Evolutionary conservation across 2,888 invertebrate species (phyloP), one percentile per base, ranked within the genome.

Genomic region (Helleia helle): DNA sequence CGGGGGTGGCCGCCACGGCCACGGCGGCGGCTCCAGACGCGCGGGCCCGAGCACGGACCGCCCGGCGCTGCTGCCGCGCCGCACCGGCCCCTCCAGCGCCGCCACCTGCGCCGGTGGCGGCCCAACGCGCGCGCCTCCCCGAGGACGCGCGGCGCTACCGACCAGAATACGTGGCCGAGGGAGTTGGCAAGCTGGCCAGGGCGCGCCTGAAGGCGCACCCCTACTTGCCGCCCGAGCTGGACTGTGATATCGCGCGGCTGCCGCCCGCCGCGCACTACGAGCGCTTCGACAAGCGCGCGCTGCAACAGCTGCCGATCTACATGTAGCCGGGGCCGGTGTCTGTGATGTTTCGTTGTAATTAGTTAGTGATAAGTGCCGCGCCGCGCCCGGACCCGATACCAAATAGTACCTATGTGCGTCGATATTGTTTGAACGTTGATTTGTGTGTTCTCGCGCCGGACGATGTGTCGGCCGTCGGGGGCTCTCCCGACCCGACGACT

Each of bases 301-400:
- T 83, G 71, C 83, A 77, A 68, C 81, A 83, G 79, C 76, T 83
- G 71, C 83, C 83, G 42, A 77, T 83, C 71, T 83, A 79, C 79
- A 76, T 83, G 81, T 83, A 80, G 76, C 71, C 65, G 60, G 45
- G 40, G 48, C 58, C 70, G 65, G 54, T 63, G 62, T 71, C 77
- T 76, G 75, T 75, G 76, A 72, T 75, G 76, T 75, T 72, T 63
- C 69, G 55, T 69, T 72, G 72, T 76, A 69, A 71, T 69, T 73
- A 73, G 67, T 65, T 73, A 73, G 74, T 73, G 74, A 62, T 68
- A 70, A 71, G 73, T 71, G 74, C 44, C 50, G 44, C 47, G 49
- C 40, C 59, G 59, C 58, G 63, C 50, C 58, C 55, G 68, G 63
- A 73, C 71, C 66, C 59, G 49, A 79, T 79, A 79, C 79, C 79